Evolutionary conservation across 2,113 vertebrate genomes (phyloP), one percentile per base, ranked within the genome.

Genomic region (Planiliza haematocheilus): DNA sequence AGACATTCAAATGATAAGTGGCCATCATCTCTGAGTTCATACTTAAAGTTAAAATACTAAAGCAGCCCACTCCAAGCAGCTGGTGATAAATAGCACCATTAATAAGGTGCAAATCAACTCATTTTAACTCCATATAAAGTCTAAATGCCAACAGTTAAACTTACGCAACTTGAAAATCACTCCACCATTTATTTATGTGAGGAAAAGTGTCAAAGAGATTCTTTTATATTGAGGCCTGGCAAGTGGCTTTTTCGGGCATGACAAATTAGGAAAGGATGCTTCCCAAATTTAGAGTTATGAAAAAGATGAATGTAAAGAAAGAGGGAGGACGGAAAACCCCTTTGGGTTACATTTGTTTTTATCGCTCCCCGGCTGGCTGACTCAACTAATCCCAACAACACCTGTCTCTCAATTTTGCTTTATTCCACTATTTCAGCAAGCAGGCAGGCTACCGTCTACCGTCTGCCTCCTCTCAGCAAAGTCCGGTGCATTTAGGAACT

Each of bases 401-500:
- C 58, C 65, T 71, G 65, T 69, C 83, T 75, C 10, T 39, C 65
- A 24, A 7, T 70, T 74, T 72, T 55, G 43, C 64, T 73, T 75
- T 57, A 70, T 50, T 73, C 21, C 50, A 50, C 66, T 37, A 21
- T 72, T 65, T 64, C 46, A 49, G 60, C 62, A 71, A 11, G 45
- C 36, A 36, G 37, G 21, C 13, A 68, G 48, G 68, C 63, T 68
- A 24, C 67, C n/a, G 53, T 43, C 17, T 34, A 61, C 55, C 56
- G 51, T 74, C 64, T 42, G 50, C 38, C 38, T 70, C 68, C 20
- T 48, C 39, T 67, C 52, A 53, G 38, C 14, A 63, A 67, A 61
- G 58, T 53, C 39, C 45, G 24, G 21, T 52, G 48, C 42, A 50
- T 82, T 82, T 70, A 50, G 61, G 30, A 58, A 53, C 39, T 16